These are phyloP conservation scores for Eclectus roratus DNA, from an alignment of 2,113 vertebrate species.

Conservation along the genomic window DNA sequence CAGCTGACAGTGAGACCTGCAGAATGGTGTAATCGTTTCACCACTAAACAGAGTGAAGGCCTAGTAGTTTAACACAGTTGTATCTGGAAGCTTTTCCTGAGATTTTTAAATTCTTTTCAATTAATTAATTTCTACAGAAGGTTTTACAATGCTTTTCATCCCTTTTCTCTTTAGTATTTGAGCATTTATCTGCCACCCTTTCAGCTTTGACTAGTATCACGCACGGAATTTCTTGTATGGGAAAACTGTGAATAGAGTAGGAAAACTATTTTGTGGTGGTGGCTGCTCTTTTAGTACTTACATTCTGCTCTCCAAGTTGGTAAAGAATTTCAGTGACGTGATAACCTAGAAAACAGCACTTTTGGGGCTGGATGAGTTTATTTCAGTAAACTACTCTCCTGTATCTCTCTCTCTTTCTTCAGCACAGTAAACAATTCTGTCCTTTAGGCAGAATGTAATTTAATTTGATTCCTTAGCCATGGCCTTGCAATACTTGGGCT, in stretches of 20 bases:
- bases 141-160: background rate
- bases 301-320: background rate
- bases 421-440: background rate
- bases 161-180: background rate
- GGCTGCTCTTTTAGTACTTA: background rate
- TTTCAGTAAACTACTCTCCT: background rate
- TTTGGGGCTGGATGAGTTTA: background rate
- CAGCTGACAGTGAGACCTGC: background rate
- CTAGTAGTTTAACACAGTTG: background rate
- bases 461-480: background rate
- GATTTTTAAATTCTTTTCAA: background rate
- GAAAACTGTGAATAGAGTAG: background rate
- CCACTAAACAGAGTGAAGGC: background rate
- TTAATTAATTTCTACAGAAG: background rate
- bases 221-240: background rate
- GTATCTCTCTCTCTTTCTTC: background rate
- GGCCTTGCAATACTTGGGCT: background rate
- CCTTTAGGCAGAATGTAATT: background rate
- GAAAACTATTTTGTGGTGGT: background rate
- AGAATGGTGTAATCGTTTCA: background rate
- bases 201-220: background rate
- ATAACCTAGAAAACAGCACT: background rate
- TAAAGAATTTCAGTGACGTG: rapidly evolving
- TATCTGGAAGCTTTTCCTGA: background rate
- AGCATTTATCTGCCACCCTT: background rate